phyloP scores from a whole-genome alignment of 1,140 invertebrate species.

The Copidosoma floridanum region DNA sequence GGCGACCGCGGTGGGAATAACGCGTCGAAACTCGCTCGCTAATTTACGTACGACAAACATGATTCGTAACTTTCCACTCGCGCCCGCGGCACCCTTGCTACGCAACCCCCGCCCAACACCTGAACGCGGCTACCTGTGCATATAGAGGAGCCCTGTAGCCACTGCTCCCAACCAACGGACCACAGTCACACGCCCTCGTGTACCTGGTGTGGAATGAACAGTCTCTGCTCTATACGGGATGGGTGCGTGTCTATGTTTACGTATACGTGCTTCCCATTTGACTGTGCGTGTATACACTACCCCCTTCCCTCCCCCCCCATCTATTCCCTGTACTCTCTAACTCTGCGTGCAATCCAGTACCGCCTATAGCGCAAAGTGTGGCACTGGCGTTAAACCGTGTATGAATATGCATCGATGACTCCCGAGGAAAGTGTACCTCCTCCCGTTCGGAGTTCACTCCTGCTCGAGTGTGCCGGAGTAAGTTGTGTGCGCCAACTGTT shows the following conservation, averaged over 20 bases:
- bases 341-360: background rate
- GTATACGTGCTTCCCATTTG: no score
- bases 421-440: conserved; percentile 25
- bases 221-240: conserved; percentile 3
- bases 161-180: no score
- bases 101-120: background rate
- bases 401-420: conserved; percentile 50
- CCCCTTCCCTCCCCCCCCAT: background rate
- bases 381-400: conserved; percentile 33
- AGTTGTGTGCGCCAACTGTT: no score
- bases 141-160: no score
- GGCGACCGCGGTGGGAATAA: no score
- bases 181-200: background rate
- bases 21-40: conserved; percentile 29
- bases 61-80: conserved; percentile 33
- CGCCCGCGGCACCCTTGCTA: conserved; percentile 12
- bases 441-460: conserved; percentile 36
- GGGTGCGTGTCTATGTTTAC: background rate
- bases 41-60: conserved; percentile 37
- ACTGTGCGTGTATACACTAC: no score
- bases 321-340: background rate
- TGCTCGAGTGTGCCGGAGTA: conserved; percentile 23
- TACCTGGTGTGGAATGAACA: conserved; percentile 19
- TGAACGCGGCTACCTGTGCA: no score
- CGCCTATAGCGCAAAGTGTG: background rate